Conservation (phyloP, 2,888 invertebrate species). For the Apotomis betuletana region DNA sequence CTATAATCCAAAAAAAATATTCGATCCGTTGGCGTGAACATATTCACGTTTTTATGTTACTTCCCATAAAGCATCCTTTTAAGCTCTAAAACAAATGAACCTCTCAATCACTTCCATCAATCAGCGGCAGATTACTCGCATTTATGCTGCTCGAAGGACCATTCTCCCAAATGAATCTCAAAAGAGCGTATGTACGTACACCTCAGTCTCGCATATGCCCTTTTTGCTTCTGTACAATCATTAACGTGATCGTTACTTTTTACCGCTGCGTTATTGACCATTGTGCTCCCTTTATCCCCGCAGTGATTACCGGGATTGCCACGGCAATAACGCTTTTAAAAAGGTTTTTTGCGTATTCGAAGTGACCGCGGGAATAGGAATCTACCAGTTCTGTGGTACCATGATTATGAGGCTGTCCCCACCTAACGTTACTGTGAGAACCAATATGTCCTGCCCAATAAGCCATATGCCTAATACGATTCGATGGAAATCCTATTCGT, state of each 20-base stretch:
- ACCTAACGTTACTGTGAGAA: too few species aligned
- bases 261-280: slow-evolving; percentile 25
- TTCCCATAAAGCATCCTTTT: not conserved
- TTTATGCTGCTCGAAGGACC: slow-evolving; percentile 2
- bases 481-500: too few species aligned
- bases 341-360: slow-evolving; percentile 21
- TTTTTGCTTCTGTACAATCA: not conserved
- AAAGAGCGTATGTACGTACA: not conserved
- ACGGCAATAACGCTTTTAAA: slow-evolving; percentile 31
- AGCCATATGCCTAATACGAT: too few species aligned
- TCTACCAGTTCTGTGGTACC: not conserved
- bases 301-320: slow-evolving; percentile 22
- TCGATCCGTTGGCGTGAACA: too few species aligned
- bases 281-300: slow-evolving; percentile 25
- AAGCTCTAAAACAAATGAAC: not conserved
- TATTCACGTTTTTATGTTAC: not conserved
- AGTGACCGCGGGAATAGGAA: not conserved
- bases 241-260: slow-evolving; percentile 23
- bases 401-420: not conserved
- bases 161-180: not conserved
- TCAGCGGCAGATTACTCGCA: slow-evolving; percentile 18
- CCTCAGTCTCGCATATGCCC: not conserved
- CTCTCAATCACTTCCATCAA: slow-evolving; percentile 15
- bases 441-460: too few species aligned
- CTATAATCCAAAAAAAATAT: too few species aligned